phyloP scores from a whole-genome alignment of 2,888 invertebrate species.

The Protodeltote pygarga region DNA sequence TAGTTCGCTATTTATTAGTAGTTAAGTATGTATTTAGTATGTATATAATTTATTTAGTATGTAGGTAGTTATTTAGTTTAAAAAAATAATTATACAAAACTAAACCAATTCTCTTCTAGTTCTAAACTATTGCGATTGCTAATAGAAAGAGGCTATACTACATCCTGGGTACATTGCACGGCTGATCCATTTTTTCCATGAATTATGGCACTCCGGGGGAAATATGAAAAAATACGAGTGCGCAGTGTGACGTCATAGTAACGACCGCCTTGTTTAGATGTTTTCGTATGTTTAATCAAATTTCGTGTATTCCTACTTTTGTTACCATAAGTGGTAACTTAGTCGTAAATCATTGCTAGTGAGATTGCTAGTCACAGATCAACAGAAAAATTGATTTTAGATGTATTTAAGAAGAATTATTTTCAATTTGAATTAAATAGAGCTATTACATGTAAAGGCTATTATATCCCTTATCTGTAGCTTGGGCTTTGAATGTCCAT shows the following conservation, averaged over 20 bases:
- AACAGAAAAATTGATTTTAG: too few relatives aligned
- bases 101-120: conserved; percentile 51
- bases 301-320: not conserved
- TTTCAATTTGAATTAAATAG: too few relatives aligned
- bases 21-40: too few relatives aligned
- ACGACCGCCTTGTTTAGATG: conserved; percentile 45
- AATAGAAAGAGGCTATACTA: conserved; percentile 53
- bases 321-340: not conserved
- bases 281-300: conserved; percentile 44
- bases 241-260: conserved; percentile 53
- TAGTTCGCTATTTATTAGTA: too few relatives aligned
- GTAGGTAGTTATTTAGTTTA: too few relatives aligned
- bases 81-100: not conserved
- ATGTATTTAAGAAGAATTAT: too few relatives aligned
- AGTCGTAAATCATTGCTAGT: not conserved
- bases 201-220: conserved; percentile 70
- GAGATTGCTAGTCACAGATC: not conserved
- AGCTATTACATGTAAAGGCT: too few relatives aligned
- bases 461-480: too few relatives aligned
- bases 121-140: conserved; percentile 32
- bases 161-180: conserved; percentile 51
- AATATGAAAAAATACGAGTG: conserved; percentile 67
- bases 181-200: conserved; percentile 76
- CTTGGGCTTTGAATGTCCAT: too few relatives aligned
- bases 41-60: too few relatives aligned